Conservation (phyloP, 2,113 vertebrate genomes). For the Hippocampus zosterae region DNA sequence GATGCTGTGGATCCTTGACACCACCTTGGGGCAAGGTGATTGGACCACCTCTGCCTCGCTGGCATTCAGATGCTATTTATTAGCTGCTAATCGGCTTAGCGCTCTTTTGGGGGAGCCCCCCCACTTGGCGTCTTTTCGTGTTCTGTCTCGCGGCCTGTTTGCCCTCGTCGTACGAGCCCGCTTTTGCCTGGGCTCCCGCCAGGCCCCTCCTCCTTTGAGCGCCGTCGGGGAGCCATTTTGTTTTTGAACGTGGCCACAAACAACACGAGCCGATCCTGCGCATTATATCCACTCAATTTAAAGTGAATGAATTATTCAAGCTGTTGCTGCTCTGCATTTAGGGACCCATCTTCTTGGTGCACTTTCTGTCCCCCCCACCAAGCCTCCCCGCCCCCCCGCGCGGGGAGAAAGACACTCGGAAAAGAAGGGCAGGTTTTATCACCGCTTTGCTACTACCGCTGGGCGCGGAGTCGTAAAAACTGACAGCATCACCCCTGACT, state of each 20-base stretch:
- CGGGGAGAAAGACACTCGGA: conserved; percentile 3
- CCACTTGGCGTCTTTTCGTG: not conserved
- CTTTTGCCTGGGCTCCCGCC: not conserved
- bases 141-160: conserved; percentile 20
- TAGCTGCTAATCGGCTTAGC: conserved; percentile 64
- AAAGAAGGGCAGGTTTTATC: conserved; percentile 34
- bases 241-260: conserved; percentile 4
- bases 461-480: conserved; percentile 48
- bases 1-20: conserved; percentile 26
- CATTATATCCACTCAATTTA: conserved; percentile 24
- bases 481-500: conserved; percentile 47
- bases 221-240: conserved; percentile 1
- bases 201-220: not conserved
- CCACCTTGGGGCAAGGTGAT: conserved; percentile 57
- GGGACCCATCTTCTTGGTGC: conserved; percentile 15
- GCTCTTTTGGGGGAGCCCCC: conserved; percentile 42
- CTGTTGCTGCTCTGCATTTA: conserved; percentile 26
- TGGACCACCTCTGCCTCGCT: conserved; percentile 59
- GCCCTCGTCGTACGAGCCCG: conserved; percentile 3
- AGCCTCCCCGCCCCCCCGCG: not conserved
- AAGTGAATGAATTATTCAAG: conserved; percentile 35
- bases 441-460: conserved; percentile 26
- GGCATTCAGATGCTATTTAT: conserved; percentile 57
- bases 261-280: not conserved
- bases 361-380: conserved; percentile 14